Base-by-base conservation (phyloP, 2,113 vertebrate species). In the Cyprinus carpio region DNA sequence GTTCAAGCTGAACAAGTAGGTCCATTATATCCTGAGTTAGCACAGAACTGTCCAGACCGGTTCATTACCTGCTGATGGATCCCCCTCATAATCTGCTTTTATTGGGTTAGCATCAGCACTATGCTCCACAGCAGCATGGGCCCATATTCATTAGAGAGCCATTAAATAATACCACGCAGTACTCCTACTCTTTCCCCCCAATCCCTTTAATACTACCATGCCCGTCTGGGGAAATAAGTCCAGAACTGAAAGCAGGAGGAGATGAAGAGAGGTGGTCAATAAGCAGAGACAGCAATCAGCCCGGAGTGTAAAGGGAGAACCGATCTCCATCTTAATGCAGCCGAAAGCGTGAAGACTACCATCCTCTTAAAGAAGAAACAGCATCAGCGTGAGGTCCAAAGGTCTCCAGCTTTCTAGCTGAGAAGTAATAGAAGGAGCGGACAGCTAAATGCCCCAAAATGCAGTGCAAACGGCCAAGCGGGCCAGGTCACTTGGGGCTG, bases 41-140 rank as follows among this genome's bases (percentile, higher is more conserved):
- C 90, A 91, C 20, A 6, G 3, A 85, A 82, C 85, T 85, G 87
- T 90, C 80, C 90, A 90, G 93, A 90, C 58, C 89, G 88, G 74
- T 87, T 69, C 88, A 27, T 89, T 84, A 85, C 87, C 31, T 89
- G 64, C 88, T 84, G 27, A 87, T 84, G 91, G 87, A 82, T 84
- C 85, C 20, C 13, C 90, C 87, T 90, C 85, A 90, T 81, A 90
- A 88, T 87, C 74, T 90, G 79, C 84, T 85, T 76, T 86, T 87
- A 85, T 75, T 89, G 78, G 82, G 54, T 89, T 89, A 89, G 89
- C 89, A 87, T 87, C 78, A 84, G 72, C 75, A 78, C 65, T 43
- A 84, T 60, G 56, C 31, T 84, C 34, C 34, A 43, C 65, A 43
- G 75, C 37, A 23, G 43, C 75, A 31, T 43, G 54, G 71, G 82